Base-by-base conservation (phyloP, 2,888 invertebrate species). In the Lycia hirtaria region DNA sequence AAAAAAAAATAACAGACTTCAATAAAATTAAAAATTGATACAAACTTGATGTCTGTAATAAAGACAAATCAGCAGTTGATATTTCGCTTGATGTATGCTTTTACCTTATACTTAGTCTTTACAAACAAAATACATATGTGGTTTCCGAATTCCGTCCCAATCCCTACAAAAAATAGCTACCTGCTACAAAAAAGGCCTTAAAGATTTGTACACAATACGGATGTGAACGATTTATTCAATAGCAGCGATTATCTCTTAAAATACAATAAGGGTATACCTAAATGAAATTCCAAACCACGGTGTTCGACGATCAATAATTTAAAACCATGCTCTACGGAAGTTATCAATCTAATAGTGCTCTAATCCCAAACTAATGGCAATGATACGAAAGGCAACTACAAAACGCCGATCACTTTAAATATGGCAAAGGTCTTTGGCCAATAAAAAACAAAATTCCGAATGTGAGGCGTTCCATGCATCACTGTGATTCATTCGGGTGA, bases 401-500 rank as follows among this genome's bases (percentile, higher is more conserved):
- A 54, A 50, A 40, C 14, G 24, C 12, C 10, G 51, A 37, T 9
- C 47, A 17, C 3, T 19, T 32, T 68, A 69, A 65, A 64, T 71
- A 62, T 64, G 67, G 68, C 65, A 66, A 70, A 65, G 68, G 62
- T 69, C 71, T 60, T 73, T 71, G 68, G 71, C 64, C 64, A 67
- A 72, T 72, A 73, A 76, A 84, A 81, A 82, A 76, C 69, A 68
- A 66, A 24, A 33, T 64, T 65, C 64, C 68, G 62, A 77, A 70
- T 76, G 75, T 73, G 69, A 77, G 73, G 77, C 75, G 77, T 76
- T 81, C 74, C 72, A 78, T 85, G 80, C 77, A 81, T 81, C 78
- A 84, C 83, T 74, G 88, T 91, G 91, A 92, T 89, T 90, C 88
- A 90, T 88, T 78, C 78, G 86, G 81, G 83, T 85, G 87, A 87